A percentile compares a stretch with the other conserved stretches of the same genome.
Evolutionary conservation across 2,888 invertebrate species (phyloP).

Genomic region (Axea sp.): DNA sequence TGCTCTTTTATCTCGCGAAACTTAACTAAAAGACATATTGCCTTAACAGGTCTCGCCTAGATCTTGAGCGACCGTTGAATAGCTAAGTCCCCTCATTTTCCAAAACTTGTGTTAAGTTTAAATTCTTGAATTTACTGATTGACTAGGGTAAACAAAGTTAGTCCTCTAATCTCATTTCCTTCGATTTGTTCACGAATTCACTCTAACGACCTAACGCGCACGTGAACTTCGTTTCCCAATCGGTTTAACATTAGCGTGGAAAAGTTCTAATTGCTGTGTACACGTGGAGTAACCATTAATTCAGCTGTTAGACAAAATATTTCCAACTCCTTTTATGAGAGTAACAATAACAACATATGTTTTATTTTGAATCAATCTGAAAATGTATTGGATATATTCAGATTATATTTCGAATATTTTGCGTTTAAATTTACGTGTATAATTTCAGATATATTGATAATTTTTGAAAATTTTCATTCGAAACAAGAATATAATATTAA

Average conservation of each 20-base stretch:
- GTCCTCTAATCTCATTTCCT: constrained; percentile 75
- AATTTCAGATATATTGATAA: too few relatives aligned
- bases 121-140: constrained; percentile 74
- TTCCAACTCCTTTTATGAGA: constrained; percentile 11
- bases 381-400: too few relatives aligned
- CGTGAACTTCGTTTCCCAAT: constrained; percentile 69
- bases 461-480: too few relatives aligned
- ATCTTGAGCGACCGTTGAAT: too few relatives aligned
- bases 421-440: too few relatives aligned
- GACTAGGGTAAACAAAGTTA: constrained; percentile 75
- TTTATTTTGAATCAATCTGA: not conserved
- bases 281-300: constrained; percentile 74
- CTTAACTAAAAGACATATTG: constrained; percentile 28
- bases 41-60: constrained; percentile 17
- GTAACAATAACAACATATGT: constrained; percentile 6
- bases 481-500: too few relatives aligned
- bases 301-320: constrained; percentile 27
- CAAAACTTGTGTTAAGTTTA: constrained; percentile 56
- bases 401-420: too few relatives aligned
- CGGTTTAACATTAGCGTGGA: constrained; percentile 75
- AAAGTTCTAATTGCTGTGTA: constrained; percentile 76
- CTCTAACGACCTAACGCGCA: constrained; percentile 63
- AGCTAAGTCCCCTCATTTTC: constrained; percentile 39
- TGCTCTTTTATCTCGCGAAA: constrained; percentile 21
- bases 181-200: constrained; percentile 72